phyloP scores from a whole-genome alignment of 2,797 vertebrate species.

The Vespertilio murinus region DNA sequence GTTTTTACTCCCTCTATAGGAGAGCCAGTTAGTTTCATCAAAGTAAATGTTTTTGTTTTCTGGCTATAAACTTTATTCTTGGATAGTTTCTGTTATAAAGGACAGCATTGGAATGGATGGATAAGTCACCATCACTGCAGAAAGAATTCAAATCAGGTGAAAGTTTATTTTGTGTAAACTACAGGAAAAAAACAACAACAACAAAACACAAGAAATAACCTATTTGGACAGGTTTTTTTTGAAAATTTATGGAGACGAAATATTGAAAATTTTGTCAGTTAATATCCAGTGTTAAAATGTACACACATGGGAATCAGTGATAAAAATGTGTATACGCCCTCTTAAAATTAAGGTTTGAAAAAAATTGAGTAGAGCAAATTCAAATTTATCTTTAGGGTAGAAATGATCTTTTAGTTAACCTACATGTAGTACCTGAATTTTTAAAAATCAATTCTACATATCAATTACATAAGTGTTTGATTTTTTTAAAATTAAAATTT shows the following conservation, averaged over 20 bases:
- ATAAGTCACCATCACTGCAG: not conserved
- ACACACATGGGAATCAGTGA: constrained; percentile 9
- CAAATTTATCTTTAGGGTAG: constrained; percentile 28
- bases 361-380: constrained; percentile 12
- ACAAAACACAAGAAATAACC: not conserved
- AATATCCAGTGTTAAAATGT: constrained; percentile 39
- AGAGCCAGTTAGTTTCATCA: not conserved
- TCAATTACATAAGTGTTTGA: constrained; percentile 33
- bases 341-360: not conserved
- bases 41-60: not conserved
- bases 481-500: constrained; percentile 29
- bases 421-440: not conserved
- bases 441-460: not conserved
- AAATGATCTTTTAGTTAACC: constrained; percentile 37
- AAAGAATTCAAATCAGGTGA: not conserved
- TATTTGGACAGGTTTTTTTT: constrained; percentile 48
- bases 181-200: not conserved
- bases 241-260: constrained; percentile 42
- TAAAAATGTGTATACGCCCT: constrained; percentile 36
- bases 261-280: constrained; percentile 52
- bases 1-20: not conserved
- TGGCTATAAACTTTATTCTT: not conserved
- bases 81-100: not conserved
- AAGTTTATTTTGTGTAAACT: constrained; percentile 7
- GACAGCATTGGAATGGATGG: not conserved